Conservation (phyloP, 35 echinoderm and acorn worm species). For the Holothuria glaberrima region DNA sequence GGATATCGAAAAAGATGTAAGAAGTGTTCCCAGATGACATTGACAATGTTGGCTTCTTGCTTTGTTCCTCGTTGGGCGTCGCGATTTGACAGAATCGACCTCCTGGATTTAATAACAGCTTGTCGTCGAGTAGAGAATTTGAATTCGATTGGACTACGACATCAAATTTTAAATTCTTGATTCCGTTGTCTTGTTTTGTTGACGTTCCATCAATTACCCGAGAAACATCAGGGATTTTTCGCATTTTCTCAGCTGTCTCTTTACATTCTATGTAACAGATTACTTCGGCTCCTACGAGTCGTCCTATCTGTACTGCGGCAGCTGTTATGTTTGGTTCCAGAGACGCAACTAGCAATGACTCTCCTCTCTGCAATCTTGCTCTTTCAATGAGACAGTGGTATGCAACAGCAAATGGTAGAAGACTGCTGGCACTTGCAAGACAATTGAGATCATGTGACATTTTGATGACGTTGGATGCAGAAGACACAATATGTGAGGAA, state of each 20-base stretch:
- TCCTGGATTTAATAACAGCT: conserved; percentile 1
- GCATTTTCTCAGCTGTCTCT: neutral
- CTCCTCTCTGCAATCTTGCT: conserved; percentile 66
- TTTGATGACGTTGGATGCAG: conserved; percentile 43
- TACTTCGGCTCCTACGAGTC: conserved; percentile 62
- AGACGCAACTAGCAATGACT: conserved; percentile 75
- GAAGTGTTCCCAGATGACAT: conserved; percentile 13
- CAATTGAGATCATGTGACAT: conserved; percentile 59
- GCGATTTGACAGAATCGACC: conserved; percentile 14
- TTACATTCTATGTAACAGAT: conserved; percentile 61
- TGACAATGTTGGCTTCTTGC: conserved; percentile 1
- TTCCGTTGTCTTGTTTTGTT: conserved; percentile 27
- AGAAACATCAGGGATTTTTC: neutral
- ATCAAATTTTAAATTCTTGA: conserved; percentile 12
- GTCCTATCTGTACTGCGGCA: conserved; percentile 75
- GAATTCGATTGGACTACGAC: neutral
- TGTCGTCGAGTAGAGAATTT: neutral
- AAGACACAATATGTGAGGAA: conserved; percentile 67
- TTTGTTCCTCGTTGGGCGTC: neutral
- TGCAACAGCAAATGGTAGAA: conserved; percentile 66
- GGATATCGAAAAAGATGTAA: conserved; percentile 11
- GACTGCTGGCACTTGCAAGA: conserved; percentile 39
- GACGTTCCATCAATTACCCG: neutral
- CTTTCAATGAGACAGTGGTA: conserved; percentile 79
- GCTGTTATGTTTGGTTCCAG: conserved; percentile 33